Evolutionary conservation across 2,113 vertebrate genomes (phyloP).

Genomic region (Scartelaos histophorus): DNA sequence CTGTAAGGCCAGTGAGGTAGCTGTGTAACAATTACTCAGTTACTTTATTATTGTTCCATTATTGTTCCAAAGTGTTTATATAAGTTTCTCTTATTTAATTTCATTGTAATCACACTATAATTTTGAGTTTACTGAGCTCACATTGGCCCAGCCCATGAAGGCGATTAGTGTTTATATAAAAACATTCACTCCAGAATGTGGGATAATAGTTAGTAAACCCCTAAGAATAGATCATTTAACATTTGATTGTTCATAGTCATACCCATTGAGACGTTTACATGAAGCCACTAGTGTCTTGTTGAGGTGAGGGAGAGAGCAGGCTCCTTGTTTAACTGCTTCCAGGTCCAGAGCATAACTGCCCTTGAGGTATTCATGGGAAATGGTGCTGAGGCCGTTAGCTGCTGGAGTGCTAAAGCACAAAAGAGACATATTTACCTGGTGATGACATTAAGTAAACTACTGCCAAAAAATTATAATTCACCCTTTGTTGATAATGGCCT

Average conservation of each 20-base stretch:
- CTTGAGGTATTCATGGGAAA: conserved; percentile 94
- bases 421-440: neutral
- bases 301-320: conserved; percentile 87
- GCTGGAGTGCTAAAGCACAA: conserved; percentile 60
- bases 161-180: neutral
- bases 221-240: neutral
- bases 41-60: too few species aligned
- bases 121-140: neutral
- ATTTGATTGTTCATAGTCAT: conserved; percentile 4
- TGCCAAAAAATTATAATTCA: neutral
- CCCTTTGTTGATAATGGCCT: neutral
- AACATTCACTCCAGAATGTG: neutral
- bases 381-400: conserved; percentile 87
- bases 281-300: conserved; percentile 89
- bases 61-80: too few species aligned
- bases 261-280: conserved; percentile 93
- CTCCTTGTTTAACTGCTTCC: conserved; percentile 89
- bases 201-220: neutral
- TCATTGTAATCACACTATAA: neutral
- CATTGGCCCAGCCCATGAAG: neutral
- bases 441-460: neutral
- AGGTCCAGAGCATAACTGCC: conserved; percentile 93
- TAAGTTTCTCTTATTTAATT: neutral
- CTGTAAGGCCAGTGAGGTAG: neutral
- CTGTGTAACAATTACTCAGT: neutral